Conservation (phyloP, 2,888 invertebrate species). For the Plutella xylostella region DNA sequence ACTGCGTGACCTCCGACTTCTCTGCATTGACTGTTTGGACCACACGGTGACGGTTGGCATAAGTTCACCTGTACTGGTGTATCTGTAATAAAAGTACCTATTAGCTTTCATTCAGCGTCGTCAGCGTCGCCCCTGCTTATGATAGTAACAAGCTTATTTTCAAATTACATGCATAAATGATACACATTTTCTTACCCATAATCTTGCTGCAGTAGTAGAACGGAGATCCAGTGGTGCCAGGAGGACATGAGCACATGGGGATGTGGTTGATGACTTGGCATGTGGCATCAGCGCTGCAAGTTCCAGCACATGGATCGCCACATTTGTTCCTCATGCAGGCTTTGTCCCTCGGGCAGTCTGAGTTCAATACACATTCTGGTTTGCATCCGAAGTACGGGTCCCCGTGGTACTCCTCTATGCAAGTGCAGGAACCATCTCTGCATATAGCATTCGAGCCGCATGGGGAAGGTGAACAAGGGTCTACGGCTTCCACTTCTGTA, state of each 20-base stretch:
- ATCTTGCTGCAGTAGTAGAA: conserved; percentile 67
- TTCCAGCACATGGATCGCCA: conserved; percentile 77
- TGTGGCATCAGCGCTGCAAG: conserved; percentile 72
- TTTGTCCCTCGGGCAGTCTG: conserved; percentile 75
- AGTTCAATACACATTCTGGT: conserved; percentile 83
- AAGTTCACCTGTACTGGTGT: conserved; percentile 28
- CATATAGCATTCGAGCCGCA: conserved; percentile 77
- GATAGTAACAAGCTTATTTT: too few relatives aligned
- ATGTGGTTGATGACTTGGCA: conserved; percentile 76
- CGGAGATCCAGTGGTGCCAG: conserved; percentile 75
- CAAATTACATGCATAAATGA: background rate
- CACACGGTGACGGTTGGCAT: conserved; percentile 69
- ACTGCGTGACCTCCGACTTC: conserved; percentile 76
- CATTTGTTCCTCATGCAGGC: conserved; percentile 83
- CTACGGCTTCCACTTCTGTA: conserved; percentile 46
- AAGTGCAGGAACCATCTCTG: conserved; percentile 75
- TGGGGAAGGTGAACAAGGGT: conserved; percentile 77
- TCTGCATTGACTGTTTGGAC: conserved; percentile 79
- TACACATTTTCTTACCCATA: conserved; percentile 30
- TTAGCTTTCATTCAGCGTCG: too few relatives aligned
- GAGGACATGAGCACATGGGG: conserved; percentile 75
- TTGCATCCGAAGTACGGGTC: conserved; percentile 80
- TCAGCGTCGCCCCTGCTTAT: too few relatives aligned
- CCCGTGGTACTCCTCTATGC: conserved; percentile 78
- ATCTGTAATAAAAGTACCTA: conserved; percentile 29